Evolutionary conservation across 2,888 invertebrate species (phyloP).

Genomic region (Leptogaster cylindrica): DNA sequence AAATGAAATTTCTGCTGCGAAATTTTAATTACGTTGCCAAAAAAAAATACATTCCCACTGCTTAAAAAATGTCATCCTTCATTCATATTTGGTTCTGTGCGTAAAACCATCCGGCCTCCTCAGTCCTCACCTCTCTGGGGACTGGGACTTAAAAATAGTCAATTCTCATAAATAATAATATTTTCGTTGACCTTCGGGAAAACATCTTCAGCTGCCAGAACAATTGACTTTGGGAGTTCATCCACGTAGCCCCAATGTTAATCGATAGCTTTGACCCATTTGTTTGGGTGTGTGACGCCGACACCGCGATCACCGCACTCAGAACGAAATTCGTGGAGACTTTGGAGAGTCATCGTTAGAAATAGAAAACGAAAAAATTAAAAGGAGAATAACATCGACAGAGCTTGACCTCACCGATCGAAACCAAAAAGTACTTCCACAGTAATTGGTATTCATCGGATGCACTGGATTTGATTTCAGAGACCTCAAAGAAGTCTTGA

Average conservation of each 20-base stretch:
- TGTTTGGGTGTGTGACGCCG: background rate
- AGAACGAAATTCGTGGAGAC: background rate
- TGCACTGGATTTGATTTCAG: background rate
- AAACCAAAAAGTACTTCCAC: background rate
- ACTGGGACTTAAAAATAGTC: too few species aligned
- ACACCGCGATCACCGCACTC: background rate
- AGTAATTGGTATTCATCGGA: constrained; percentile 25
- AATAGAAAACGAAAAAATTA: background rate
- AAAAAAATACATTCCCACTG: too few species aligned
- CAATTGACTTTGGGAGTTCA: constrained; percentile 14
- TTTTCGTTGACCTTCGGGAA: too few species aligned
- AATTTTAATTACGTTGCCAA: too few species aligned
- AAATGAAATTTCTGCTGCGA: too few species aligned
- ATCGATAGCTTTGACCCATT: constrained; percentile 32
- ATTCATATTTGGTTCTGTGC: too few species aligned
- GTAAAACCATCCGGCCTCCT: too few species aligned
- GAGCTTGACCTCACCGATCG: background rate
- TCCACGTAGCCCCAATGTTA: constrained; percentile 31
- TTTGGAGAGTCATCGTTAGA: background rate
- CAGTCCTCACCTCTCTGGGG: too few species aligned
- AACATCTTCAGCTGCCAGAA: too few species aligned
- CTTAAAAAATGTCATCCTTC: too few species aligned
- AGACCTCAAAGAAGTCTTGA: constrained; percentile 14
- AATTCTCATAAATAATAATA: too few species aligned
- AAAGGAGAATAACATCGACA: background rate